Conservation (phyloP, 1,140 invertebrate species). For the Metopolophium dirhodum region DNA sequence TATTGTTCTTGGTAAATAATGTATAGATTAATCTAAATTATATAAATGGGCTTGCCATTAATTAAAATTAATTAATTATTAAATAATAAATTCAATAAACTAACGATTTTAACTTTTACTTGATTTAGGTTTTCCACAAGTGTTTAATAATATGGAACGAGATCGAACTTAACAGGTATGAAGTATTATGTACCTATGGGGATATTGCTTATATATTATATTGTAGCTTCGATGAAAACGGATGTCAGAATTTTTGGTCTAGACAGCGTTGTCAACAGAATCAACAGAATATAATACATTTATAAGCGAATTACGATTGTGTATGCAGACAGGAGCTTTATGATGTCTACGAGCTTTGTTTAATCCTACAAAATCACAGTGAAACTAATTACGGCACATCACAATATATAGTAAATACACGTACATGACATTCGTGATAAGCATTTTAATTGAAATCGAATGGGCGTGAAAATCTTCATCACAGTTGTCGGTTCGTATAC, state of each 20-base stretch:
- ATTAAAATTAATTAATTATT: not conserved
- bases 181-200: not conserved
- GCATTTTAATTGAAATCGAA: constrained; percentile 17
- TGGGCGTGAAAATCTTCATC: not conserved
- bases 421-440: not conserved
- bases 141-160: not conserved
- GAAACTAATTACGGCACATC: constrained; percentile 22
- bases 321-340: constrained; percentile 7
- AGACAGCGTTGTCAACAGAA: not conserved
- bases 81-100: not conserved
- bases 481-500: not conserved
- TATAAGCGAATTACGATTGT: not conserved
- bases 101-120: not conserved
- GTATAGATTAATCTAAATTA: not conserved
- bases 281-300: not conserved
- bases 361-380: not conserved
- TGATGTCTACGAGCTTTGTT: not conserved
- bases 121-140: not conserved
- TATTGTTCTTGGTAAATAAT: not conserved
- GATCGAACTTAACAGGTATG: not conserved
- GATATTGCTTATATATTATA: not conserved
- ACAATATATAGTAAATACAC: not conserved
- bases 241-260: not conserved
- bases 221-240: not conserved
- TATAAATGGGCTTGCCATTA: not conserved